phyloP scores from a whole-genome alignment of 2,113 vertebrate genomes.

The Cardinalis cardinalis region DNA sequence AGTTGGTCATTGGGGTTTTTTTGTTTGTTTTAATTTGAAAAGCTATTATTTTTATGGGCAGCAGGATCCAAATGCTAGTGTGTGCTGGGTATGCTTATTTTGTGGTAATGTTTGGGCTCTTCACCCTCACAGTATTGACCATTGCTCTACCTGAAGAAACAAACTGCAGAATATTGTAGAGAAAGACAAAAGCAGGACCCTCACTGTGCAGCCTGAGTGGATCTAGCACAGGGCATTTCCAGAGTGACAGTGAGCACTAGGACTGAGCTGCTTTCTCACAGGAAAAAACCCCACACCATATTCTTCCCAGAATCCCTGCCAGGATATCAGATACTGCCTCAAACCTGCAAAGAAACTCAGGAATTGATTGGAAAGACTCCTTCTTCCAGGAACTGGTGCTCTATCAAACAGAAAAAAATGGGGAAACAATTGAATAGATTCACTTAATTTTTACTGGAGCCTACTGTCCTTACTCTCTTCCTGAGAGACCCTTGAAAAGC shows the following conservation, averaged over 20 bases:
- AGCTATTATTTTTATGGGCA: background rate
- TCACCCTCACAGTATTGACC: background rate
- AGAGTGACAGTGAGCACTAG: background rate
- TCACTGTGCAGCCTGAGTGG: background rate
- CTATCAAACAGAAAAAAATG: background rate
- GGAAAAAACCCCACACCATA: background rate
- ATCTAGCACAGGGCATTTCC: background rate
- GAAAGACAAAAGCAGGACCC: background rate
- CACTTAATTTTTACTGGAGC: background rate
- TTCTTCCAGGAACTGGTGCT: background rate
- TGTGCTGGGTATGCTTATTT: background rate
- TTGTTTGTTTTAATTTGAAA: background rate
- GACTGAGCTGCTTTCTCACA: background rate
- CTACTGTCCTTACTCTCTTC: background rate
- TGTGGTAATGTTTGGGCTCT: background rate
- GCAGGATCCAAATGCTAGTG: background rate
- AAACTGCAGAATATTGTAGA: background rate
- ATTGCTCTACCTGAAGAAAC: background rate
- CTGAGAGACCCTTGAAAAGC: background rate
- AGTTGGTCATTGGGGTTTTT: background rate
- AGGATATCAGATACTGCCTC: background rate
- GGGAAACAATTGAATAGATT: background rate
- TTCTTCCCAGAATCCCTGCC: background rate
- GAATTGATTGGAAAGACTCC: background rate
- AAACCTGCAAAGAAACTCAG: background rate